Base-by-base conservation (phyloP, 1,140 invertebrate genomes). In the Babylonia areolata region DNA sequence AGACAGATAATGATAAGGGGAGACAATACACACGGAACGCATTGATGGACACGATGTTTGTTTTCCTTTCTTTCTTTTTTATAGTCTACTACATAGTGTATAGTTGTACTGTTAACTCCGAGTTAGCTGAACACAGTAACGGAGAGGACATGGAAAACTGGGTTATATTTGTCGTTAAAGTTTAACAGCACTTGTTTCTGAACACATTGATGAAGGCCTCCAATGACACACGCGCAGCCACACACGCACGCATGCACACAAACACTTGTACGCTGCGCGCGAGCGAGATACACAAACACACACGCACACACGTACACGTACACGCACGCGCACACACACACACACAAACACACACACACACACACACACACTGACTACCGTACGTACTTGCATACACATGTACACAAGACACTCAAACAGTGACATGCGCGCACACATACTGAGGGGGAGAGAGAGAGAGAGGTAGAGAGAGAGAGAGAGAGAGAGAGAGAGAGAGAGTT, bases 1-100 rank as follows among this genome's bases (percentile, higher is more conserved):
- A 82, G 51, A 64, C 51, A 82, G 51, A 82, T 11, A 82, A 1
- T 64, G 81, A 82, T 5, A 64, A 0, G 64, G 46, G 64, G 51
- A 82, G 42, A 82, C 51, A 54, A n/a, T n/a, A n/a, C n/a, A n/a
- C n/a, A n/a, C n/a, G n/a, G n/a, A n/a, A n/a, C n/a, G n/a, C n/a
- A n/a, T n/a, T n/a, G n/a, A n/a, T n/a, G n/a, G n/a, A n/a, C 58
- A 12, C 58, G 9, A 6, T 64, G 17, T 64, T 20, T 64, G 9
- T 64, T 20, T 75, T 28, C 28, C n/a, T 78, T 23, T 78, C 15
- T 33, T 78, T 78, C 35, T 78, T 23, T 78, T n/a, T 78, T 35
- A 17, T n/a, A 12, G 9, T 64, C 58, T 23, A 6, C 23, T 20
- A 64, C 46, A n/a, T n/a, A n/a, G n/a, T n/a, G n/a, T n/a, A n/a